Evolutionary conservation across 2,797 vertebrate genomes (phyloP).

Genomic region (Gallirallus australis): DNA sequence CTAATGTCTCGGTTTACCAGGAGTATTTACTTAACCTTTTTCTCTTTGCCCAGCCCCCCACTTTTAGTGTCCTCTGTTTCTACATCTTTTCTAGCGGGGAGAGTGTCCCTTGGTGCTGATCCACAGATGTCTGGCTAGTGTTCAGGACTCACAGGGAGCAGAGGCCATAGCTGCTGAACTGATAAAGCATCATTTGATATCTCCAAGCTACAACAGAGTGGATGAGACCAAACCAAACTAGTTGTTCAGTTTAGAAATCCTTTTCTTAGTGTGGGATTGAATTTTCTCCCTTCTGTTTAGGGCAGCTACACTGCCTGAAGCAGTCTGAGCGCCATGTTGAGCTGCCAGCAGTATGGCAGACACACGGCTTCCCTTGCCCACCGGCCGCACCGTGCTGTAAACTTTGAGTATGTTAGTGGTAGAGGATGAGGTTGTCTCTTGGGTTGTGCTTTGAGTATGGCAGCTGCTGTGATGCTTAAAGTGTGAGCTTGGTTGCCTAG

Average conservation of each 20-base stretch:
- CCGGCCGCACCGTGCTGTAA: not conserved
- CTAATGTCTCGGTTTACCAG: not conserved
- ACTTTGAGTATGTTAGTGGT: rapidly evolving
- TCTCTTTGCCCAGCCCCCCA: too few species aligned
- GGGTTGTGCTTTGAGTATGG: not conserved
- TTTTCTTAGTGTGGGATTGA: not conserved
- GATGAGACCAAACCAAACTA: not conserved
- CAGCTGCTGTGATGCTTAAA: not conserved
- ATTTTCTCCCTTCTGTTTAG: not conserved
- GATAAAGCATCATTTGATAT: not conserved
- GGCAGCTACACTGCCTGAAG: not conserved
- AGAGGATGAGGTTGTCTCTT: not conserved
- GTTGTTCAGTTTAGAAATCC: not conserved
- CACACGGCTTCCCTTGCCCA: not conserved
- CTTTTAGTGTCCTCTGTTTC: not conserved
- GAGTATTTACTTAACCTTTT: too few species aligned
- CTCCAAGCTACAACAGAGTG: not conserved
- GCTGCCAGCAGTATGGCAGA: not conserved
- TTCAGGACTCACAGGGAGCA: not conserved
- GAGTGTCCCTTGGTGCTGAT: not conserved
- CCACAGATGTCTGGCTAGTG: not conserved
- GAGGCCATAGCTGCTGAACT: not conserved
- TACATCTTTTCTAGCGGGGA: not conserved
- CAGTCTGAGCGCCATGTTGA: not conserved
- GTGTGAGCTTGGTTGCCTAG: not conserved